Evolutionary conservation across 1,140 invertebrate species (phyloP).

Genomic region (Liolophura sinensis): DNA sequence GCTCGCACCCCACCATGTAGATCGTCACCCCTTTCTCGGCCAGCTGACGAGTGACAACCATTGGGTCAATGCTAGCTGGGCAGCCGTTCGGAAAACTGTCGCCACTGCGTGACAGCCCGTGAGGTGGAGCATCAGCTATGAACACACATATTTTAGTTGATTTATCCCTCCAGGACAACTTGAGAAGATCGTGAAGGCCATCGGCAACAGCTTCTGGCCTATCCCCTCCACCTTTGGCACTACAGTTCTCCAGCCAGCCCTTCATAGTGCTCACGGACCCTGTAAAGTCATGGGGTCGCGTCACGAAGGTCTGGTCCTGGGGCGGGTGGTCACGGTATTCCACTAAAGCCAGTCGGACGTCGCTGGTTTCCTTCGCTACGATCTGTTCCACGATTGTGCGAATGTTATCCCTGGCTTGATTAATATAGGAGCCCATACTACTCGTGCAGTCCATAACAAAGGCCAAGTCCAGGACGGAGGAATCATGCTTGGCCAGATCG

Average conservation of each 20-base stretch:
- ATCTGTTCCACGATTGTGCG: slow-evolving; percentile 46
- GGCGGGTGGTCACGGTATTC: slow-evolving; percentile 51
- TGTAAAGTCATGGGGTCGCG: slow-evolving; percentile 45
- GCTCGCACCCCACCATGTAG: slow-evolving; percentile 47
- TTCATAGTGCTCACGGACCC: slow-evolving; percentile 38
- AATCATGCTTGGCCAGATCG: slow-evolving; percentile 27
- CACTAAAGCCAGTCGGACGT: slow-evolving; percentile 43
- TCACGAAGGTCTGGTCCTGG: slow-evolving; percentile 41
- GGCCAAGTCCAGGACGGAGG: slow-evolving; percentile 36
- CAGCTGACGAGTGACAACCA: slow-evolving; percentile 31
- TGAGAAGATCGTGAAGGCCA: slow-evolving; percentile 41
- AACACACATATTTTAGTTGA: slow-evolving; percentile 48
- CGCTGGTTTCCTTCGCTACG: slow-evolving; percentile 38
- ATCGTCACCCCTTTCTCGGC: slow-evolving; percentile 45
- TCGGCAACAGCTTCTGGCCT: slow-evolving; percentile 48
- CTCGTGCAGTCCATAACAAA: slow-evolving; percentile 50
- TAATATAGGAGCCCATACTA: slow-evolving; percentile 48
- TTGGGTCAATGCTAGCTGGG: slow-evolving; percentile 40
- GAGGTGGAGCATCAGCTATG: slow-evolving; percentile 48
- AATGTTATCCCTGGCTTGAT: slow-evolving; percentile 39
- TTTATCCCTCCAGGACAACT: slow-evolving; percentile 40
- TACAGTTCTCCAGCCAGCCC: slow-evolving; percentile 34
- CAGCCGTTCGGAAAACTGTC: slow-evolving; percentile 35
- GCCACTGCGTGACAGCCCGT: slow-evolving; percentile 30
- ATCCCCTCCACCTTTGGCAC: slow-evolving; percentile 45